Base-by-base conservation (phyloP, 1,140 invertebrate species). In the Drosophila busckii region DNA sequence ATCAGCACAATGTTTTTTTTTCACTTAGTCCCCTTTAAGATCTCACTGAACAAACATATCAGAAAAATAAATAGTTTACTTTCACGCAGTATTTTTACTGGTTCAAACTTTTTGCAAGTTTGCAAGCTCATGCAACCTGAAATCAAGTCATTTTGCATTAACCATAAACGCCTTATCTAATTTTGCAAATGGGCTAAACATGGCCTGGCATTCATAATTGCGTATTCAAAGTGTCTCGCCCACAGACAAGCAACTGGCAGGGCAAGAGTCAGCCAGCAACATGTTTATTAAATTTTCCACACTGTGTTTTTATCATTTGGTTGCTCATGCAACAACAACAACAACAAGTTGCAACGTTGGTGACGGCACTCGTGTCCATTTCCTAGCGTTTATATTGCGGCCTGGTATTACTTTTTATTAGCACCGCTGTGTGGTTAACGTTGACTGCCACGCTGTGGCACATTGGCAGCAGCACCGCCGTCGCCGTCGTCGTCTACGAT, bases 201-300 rank as follows among this genome's bases (percentile, higher is more conserved):
- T 60, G 48, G 68, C 68, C 63, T 78, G 66, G 41, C 73, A 82
- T 59, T 67, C 67, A 78, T 80, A 80, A 78, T 80, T 71, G 71
- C 53, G 80, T 80, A 80, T 63, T 80, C 71, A 80, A 52, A 80
- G 42, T 62, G 68, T 71, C 68, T 58, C 73, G 67, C 67, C 67
- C 62, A 67, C 67, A 26, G 56, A 48, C 9, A 63, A 48, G 10
- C 25, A 22, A 20, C 7, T 16, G 19, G 2, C 25, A 20, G 32
- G 12, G 6, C 19, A 35, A 35, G 28, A 29, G 42, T 16, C 45
- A 45, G 58, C 67, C 67, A 62, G 48, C 41, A 78, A 78, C 73
- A 80, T 73, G 73, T 82, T 82, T 73, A 78, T 78, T 78, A 80
- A 73, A 80, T 78, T 78, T 78, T 65, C 71, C 73, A 73, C 63